Evolutionary conservation across 2,888 invertebrate species (phyloP), one percentile per base, ranked within the genome.

Genomic region (Athrips mouffetella): DNA sequence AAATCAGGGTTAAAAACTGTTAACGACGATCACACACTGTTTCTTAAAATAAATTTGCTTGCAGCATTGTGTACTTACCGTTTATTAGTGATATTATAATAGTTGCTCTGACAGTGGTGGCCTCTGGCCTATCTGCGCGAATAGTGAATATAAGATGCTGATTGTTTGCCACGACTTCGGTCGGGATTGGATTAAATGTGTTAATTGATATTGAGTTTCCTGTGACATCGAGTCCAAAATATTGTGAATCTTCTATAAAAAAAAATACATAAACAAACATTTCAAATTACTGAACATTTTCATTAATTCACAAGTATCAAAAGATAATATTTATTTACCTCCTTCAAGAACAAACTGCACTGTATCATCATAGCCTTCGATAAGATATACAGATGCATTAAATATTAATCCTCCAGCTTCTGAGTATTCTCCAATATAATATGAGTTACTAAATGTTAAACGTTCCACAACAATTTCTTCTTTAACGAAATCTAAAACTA

Each of bases 71-170:
- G n/a, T 6, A 20, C 18, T 45, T 50, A 56, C 63, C 60, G 4
- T 57, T 52, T 15, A 41, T 16, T 5, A 60, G 31, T 1, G 58
- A 49, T 11, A 68, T 60, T 1, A 67, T 49, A 15, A 68, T 57
- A 1, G 62, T 60, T 0, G 65, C 49, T 23, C 52, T 55, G 8
- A 58, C 59, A 15, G 51, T 27, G 4, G 18, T 41, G 23, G 54
- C 57, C 18, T 54, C 60, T 2, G 46, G 41, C 45, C 52, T 62
- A 1, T 53, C 39, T 0, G 68, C 68, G 1, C n/a, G 45, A 25
- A 67, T 44, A 10, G 49, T 44, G 23, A 65, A 60, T 7, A 63
- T 52, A 10, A 69, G 54, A 23, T 61, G 57, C 3, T 51, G 53
- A 47, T 62, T 62, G 45, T 55, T 62, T 1, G 41, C 45, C 7